Evolutionary conservation across 2,888 invertebrate species (phyloP), one percentile per base, ranked within the genome.

Genomic region (Dorcus parallelipipedus): DNA sequence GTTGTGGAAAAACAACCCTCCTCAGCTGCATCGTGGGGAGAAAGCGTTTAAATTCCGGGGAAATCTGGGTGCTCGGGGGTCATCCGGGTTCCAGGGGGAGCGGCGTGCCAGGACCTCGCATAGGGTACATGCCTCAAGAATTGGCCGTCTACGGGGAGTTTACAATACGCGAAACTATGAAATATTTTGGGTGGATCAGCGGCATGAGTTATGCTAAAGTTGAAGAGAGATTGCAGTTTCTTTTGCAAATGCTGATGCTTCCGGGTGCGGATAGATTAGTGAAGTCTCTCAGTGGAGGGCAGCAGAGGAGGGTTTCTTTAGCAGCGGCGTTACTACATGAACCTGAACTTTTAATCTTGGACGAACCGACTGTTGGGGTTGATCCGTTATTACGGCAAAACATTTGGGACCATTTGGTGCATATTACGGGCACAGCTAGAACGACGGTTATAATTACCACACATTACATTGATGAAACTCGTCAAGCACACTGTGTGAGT

Each of bases 291-390:
- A 95, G 95, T 65, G 96, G 95, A 45, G 96, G 96, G 9, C 95
- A 96, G 74, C 90, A 91, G 75, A 81, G 96, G 54, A 83, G 96
- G 62, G 91, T 95, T 2, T 95, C 95, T 0, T 84, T 96, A 66
- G 93, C 95, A 0, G 91, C 93, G 0, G 93, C 95, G 0, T 80
- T 96, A 38, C 81, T 96, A 43, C 93, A 95, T 64, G 90, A 93
- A 61, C 95, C 96, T 0, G 93, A 95, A 73, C 81, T 96, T 38
- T 78, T 96, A 59, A 95, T 96, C 70, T 80, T 96, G 57, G 96
- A 96, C 72, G 96, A 96, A 72, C 95, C 95, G 0, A 96, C 95
- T 0, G 95, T 95, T 10, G 96, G 95, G 39, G 91, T 96, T 2
- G 95, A 96, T 79, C 95, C 95, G 1, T 84, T 95, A 39, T 79